Conservation (phyloP, 2,888 invertebrate genomes). For the Acanthococcus lagerstroemiae region DNA sequence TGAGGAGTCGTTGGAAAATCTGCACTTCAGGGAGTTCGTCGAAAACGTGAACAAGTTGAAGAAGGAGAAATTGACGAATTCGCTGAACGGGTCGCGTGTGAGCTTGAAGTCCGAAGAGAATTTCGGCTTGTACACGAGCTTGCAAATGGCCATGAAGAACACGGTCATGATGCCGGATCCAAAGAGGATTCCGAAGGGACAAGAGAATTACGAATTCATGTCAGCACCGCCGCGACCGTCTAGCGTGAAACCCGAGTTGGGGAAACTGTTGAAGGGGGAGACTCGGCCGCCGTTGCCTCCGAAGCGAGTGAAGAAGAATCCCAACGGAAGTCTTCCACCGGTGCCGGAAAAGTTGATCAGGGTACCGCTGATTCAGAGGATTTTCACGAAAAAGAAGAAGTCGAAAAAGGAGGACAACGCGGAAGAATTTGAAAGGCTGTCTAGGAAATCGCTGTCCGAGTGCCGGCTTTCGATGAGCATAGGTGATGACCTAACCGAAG, state of each 20-base stretch:
- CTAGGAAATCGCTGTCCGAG: background rate
- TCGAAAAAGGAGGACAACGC: conserved; percentile 12
- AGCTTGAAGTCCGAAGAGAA: conserved; percentile 39
- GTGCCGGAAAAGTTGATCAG: conserved; percentile 45
- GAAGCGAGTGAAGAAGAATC: conserved; percentile 48
- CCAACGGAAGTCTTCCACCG: conserved; percentile 49
- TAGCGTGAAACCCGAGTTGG: background rate
- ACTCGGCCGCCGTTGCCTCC: conserved; percentile 65
- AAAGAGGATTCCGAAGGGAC: conserved; percentile 23
- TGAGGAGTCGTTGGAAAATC: conserved; percentile 16
- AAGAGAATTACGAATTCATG: conserved; percentile 43
- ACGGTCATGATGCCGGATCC: conserved; percentile 53
- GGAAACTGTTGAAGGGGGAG: background rate
- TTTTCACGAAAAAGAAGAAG: conserved; percentile 41
- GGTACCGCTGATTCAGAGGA: conserved; percentile 53
- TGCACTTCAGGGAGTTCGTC: conserved; percentile 34
- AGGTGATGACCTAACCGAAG: conserved; percentile 56
- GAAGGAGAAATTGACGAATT: conserved; percentile 37
- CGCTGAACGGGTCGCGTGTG: background rate
- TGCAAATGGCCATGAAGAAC: conserved; percentile 77
- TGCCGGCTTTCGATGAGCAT: background rate
- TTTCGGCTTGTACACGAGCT: conserved; percentile 57
- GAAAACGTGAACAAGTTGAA: conserved; percentile 48
- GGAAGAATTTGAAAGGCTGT: background rate
- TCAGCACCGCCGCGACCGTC: conserved; percentile 42